A percentile compares a stretch with the other conserved stretches of the same genome.
These are phyloP conservation scores for Tokudaia muenninki DNA, from an alignment of 2,797 vertebrate genomes.

Conservation along the genomic window DNA sequence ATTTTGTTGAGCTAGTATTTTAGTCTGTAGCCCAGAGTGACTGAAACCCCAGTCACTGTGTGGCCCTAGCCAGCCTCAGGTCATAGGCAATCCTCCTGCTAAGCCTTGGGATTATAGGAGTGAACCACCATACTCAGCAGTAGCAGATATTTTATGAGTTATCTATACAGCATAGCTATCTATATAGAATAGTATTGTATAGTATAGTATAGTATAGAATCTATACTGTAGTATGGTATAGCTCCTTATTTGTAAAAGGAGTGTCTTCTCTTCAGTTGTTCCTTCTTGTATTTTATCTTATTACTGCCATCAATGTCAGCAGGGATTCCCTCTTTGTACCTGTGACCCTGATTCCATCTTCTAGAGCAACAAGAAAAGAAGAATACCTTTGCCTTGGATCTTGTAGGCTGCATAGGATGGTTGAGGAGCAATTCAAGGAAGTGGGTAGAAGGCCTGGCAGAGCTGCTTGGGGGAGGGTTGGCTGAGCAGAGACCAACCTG, in stretches of 20 bases:
- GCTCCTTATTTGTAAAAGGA: conserved; percentile 49
- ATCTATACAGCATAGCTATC: neutral
- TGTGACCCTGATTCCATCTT: conserved; percentile 29
- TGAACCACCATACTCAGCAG: neutral
- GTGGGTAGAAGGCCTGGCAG: neutral
- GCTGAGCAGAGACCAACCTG: neutral
- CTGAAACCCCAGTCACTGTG: neutral
- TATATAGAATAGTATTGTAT: too few relatives aligned
- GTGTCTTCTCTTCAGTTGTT: conserved; percentile 31
- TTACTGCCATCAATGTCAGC: conserved; percentile 13
- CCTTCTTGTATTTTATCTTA: conserved; percentile 29
- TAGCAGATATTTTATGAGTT: neutral
- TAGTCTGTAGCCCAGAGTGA: neutral
- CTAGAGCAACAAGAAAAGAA: conserved; percentile 18
- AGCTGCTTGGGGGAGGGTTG: neutral
- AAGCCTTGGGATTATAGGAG: neutral
- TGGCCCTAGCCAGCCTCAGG: neutral
- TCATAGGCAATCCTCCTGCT: neutral
- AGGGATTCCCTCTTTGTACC: conserved; percentile 37
- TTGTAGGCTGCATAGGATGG: neutral
- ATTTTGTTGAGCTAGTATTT: neutral
- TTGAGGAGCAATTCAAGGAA: neutral
- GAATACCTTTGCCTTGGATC: neutral
- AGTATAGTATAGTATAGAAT: too few relatives aligned
- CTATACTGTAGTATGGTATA: too few relatives aligned